phyloP scores from a whole-genome alignment of 2,113 vertebrate genomes.

The Mormoops blainvillei region DNA sequence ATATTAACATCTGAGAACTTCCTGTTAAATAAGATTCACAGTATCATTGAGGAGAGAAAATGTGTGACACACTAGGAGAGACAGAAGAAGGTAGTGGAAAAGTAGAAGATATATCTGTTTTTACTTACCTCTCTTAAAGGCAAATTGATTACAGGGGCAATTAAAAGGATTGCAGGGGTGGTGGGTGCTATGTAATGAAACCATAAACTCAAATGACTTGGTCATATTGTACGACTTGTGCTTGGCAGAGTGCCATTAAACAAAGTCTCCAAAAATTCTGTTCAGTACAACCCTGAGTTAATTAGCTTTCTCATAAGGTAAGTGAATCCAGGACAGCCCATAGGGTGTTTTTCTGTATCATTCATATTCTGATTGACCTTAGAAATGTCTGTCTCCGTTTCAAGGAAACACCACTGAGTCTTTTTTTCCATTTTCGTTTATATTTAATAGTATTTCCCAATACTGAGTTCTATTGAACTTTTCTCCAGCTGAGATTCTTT shows the following conservation, averaged over 20 bases:
- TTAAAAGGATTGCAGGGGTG: background rate
- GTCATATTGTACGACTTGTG: background rate
- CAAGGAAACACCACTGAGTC: background rate
- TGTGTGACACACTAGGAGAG: background rate
- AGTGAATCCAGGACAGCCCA: background rate
- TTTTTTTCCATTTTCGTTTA: background rate
- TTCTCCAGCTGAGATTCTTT: background rate
- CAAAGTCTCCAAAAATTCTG: background rate
- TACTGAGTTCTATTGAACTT: background rate
- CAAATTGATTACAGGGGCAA: conserved; percentile 33
- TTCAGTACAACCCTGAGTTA: background rate
- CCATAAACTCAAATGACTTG: background rate
- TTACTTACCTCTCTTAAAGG: background rate
- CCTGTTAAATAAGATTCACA: background rate
- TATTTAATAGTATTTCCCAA: background rate
- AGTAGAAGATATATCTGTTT: background rate
- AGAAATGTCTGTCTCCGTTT: background rate
- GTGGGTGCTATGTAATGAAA: conserved; percentile 18
- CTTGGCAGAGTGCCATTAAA: background rate
- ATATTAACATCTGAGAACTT: background rate
- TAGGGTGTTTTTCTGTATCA: background rate
- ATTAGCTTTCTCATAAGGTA: background rate
- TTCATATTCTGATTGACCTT: background rate
- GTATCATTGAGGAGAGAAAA: background rate
- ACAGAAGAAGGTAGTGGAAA: background rate